Base-by-base conservation (phyloP, 1,140 invertebrate species). In the Saccostrea cuccullata region DNA sequence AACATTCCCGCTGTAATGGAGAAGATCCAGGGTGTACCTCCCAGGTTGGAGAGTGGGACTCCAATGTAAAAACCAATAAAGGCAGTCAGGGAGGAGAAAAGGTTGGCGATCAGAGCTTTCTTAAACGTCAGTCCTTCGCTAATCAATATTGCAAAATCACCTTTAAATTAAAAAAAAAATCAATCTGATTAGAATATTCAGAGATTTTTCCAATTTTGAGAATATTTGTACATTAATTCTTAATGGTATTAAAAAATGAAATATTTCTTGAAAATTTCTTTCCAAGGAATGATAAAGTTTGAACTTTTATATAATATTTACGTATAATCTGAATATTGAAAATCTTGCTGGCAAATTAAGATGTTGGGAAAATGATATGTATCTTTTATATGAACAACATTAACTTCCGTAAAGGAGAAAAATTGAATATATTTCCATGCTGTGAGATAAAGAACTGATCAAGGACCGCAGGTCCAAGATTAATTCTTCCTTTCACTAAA, bases 71-170 rank as follows among this genome's bases (percentile, higher is more conserved):
- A 93, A 0, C 97, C 97, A 26, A 97, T 73, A 90, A 97, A 96
- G 87, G 96, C 97, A 4, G 96, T 96, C 70, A 96, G 95, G 5
- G 97, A 96, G 9, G 96, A 96, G 0, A 97, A 92, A 82, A 97
- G 96, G 92, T 97, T 97, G 92, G 96, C 96, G 11, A 96, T 85
- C 26, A 97, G 89, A 2, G 97, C 97, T 91, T 96, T 96, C 84
- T 95, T 95, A 89, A 96, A 95, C 0, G 95, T 95, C 96, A 97
- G 67, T 67, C 98, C 98, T 17, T 97, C 97, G 94, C 98, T 98
- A 56, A 99, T 95, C 17, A 99, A 95, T 58, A 99, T 97, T 20
- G 98, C 98, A 96, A 98, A 98, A 95, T 99, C 98, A 70, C 98
- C 97, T 97, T 94, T 87, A 90, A 90, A 36, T 82, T 58, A 20